Percentiles rank a stretch among this genome's conserved stretches.
Conservation (phyloP, 2,113 vertebrate genomes). For the Microcebus murinus region DNA sequence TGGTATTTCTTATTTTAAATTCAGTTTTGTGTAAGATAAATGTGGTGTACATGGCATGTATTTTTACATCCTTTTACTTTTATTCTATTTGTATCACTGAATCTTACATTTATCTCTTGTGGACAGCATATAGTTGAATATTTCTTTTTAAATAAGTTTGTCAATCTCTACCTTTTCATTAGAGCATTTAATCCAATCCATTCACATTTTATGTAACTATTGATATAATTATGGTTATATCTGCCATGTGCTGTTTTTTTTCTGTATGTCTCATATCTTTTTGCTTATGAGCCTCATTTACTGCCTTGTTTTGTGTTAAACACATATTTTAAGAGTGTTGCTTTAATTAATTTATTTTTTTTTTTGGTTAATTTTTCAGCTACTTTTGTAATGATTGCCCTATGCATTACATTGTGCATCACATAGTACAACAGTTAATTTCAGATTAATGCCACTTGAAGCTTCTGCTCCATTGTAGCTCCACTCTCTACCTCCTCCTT, state of each 20-base stretch:
- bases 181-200: not conserved
- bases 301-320: not conserved
- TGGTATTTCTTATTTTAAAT: not conserved
- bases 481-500: too few species aligned
- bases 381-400: not conserved
- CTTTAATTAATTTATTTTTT: not conserved
- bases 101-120: not conserved
- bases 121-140: not conserved
- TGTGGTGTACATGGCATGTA: not conserved
- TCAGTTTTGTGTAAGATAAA: not conserved
- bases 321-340: not conserved
- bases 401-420: not conserved
- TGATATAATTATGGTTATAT: not conserved
- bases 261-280: not conserved
- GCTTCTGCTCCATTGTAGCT: not conserved
- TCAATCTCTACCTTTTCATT: not conserved
- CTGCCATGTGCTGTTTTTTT: not conserved
- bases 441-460: not conserved
- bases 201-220: not conserved
- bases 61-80: not conserved
- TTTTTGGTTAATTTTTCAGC: not conserved
- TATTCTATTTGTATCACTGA: not conserved
- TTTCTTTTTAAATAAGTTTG: not conserved
- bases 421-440: not conserved
- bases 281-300: not conserved